phyloP scores from a whole-genome alignment of 2,888 invertebrate genomes.

The Epistrophe grossulariae region DNA sequence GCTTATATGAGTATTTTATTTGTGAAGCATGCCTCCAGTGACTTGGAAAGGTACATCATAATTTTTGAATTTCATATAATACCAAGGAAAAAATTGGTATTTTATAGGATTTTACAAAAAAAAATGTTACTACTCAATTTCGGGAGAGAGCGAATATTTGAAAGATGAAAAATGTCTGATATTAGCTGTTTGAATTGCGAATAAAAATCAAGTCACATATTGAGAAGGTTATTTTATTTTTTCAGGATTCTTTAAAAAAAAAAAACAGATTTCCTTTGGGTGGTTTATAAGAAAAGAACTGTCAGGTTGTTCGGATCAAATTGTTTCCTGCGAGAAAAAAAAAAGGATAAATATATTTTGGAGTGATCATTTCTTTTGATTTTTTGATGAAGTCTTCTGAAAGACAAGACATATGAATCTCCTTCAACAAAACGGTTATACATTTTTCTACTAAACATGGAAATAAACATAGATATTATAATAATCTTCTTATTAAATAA shows the following conservation, averaged over 20 bases:
- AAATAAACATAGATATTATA: too few relatives aligned
- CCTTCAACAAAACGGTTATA: neutral
- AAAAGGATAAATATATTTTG: neutral
- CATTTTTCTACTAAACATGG: neutral
- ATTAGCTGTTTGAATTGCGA: slow-evolving; percentile 9
- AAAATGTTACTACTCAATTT: slow-evolving; percentile 2
- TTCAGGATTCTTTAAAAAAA: neutral
- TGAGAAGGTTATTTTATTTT: neutral
- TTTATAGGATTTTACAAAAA: neutral
- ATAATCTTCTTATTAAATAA: neutral
- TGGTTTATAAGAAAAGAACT: neutral
- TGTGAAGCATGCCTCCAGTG: slow-evolving; percentile 30
- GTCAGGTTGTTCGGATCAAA: neutral
- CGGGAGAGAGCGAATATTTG: neutral
- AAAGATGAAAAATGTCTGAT: neutral
- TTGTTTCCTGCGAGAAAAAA: neutral
- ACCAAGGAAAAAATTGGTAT: neutral
- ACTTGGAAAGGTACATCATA: slow-evolving; percentile 29
- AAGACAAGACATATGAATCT: neutral
- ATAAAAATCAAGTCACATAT: slow-evolving; percentile 8
- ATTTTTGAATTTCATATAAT: neutral
- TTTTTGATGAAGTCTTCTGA: neutral
- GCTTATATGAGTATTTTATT: slow-evolving; percentile 43
- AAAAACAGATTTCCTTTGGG: slow-evolving; percentile 1
- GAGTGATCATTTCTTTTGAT: neutral